phyloP scores from a whole-genome alignment of 2,797 vertebrate species.

The Erpetoichthys calabaricus region DNA sequence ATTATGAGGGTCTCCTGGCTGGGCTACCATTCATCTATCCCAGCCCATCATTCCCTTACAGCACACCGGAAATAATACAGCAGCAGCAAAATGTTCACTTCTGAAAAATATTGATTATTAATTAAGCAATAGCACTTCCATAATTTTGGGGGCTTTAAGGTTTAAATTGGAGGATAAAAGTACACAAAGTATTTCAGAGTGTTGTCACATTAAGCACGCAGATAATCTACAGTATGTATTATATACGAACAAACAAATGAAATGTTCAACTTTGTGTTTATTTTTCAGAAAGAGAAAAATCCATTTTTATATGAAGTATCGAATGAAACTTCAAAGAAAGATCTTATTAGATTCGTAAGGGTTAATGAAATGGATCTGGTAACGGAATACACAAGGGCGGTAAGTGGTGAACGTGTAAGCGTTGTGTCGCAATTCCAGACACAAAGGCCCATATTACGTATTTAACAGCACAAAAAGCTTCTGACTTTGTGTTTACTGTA shows the following conservation, averaged over 20 bases:
- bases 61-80: too few species aligned
- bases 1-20: too few species aligned
- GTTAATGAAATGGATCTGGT: conserved; percentile 68
- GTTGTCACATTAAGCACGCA: too few species aligned
- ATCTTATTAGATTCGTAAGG: conserved; percentile 54
- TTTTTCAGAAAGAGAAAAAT: conserved; percentile 35
- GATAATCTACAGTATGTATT: too few species aligned
- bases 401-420: conserved; percentile 24
- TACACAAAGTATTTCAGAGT: too few species aligned
- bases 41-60: too few species aligned
- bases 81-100: too few species aligned
- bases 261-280: not conserved
- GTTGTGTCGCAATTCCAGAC: conserved; percentile 1
- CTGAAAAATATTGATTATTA: too few species aligned
- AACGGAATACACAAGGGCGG: conserved; percentile 72
- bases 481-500: not conserved
- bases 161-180: too few species aligned
- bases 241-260: not conserved
- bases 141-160: too few species aligned
- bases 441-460: not conserved
- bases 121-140: too few species aligned
- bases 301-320: conserved; percentile 50
- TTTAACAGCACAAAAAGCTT: not conserved
- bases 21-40: too few species aligned
- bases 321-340: conserved; percentile 42